Percentiles rank a stretch among this genome's conserved stretches.
Conservation (phyloP, 2,888 invertebrate genomes). For the Podotricha telesiphe region DNA sequence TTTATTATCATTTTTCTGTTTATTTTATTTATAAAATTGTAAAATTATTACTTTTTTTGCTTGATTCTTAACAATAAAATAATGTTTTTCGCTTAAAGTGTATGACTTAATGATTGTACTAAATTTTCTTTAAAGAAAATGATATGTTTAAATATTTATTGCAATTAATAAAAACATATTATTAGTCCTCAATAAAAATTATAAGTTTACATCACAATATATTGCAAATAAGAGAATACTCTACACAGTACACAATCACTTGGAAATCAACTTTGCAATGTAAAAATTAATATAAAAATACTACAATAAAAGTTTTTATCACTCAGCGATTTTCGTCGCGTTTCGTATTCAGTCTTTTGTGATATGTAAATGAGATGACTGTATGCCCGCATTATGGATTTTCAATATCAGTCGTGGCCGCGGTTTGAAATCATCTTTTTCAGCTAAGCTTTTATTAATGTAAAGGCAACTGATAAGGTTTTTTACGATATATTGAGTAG, state of each 20-base stretch:
- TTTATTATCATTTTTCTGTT: too few relatives aligned
- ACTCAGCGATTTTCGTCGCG: conserved; percentile 24
- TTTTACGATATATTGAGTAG: not conserved
- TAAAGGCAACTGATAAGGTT: not conserved
- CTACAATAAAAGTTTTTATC: conserved; percentile 27
- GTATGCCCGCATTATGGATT: conserved; percentile 30
- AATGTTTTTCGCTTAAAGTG: too few relatives aligned
- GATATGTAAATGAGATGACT: conserved; percentile 30
- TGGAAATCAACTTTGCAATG: not conserved
- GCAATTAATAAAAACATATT: not conserved
- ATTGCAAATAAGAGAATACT: not conserved
- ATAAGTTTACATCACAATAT: too few relatives aligned
- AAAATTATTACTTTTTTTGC: too few relatives aligned
- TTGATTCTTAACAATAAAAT: too few relatives aligned
- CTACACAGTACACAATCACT: not conserved
- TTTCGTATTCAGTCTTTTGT: conserved; percentile 32
- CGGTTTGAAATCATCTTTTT: conserved; percentile 8
- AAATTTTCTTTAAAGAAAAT: too few relatives aligned
- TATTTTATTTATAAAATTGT: too few relatives aligned
- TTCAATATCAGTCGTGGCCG: conserved; percentile 24
- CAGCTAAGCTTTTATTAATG: conserved; percentile 1
- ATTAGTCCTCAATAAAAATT: not conserved
- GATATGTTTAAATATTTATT: too few relatives aligned
- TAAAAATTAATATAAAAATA: conserved; percentile 19
- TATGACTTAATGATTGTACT: too few relatives aligned